Base-by-base conservation (phyloP, 2,888 invertebrate species). In the Pyrrhosoma nymphula region DNA sequence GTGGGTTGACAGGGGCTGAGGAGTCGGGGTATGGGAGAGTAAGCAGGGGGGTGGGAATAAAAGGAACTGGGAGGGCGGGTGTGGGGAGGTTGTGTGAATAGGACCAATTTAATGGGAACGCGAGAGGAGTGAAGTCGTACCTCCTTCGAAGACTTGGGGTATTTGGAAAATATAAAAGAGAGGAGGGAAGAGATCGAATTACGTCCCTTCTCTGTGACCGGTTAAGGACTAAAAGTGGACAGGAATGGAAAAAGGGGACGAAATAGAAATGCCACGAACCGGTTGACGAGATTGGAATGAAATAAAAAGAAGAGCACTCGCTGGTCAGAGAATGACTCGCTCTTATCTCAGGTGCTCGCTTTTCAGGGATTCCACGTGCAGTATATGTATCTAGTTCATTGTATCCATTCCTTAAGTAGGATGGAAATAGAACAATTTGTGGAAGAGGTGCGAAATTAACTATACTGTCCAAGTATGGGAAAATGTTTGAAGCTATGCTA, bases 131-230 rank as follows among this genome's bases (percentile, higher is more conserved):
- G 82, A 82, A 35, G 35, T 82, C 82, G 30, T 35, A 82, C 16
- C 14, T 18, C 82, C 82, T 35, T 20, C 12, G n/a, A 82, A 82
- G 30, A 18, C 35, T 16, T 82, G 30, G 35, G 35, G 82, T 82
- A 82, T 82, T 82, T 82, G 82, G 35, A 35, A 82, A 82, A 82
- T 16, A 82, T 82, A 82, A 82, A 82, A 35, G 82, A 14, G 35
- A 35, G 82, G 35, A 82, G 82, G 82, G 35, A 82, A 35, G 82
- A 35, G 82, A 82, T 82, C 82, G 35, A 82, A 82, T 82, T 82
- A 69, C 69, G 10, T 35, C 0, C 35, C 35, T 16, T 82, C 18
- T 23, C 69, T 69, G 69, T 23, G n/a, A 26, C 35, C 82, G 30
- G 12, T 16, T 82, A 30, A 82, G 82, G 82, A 35, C 82, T 82